Evolutionary conservation across 2,888 invertebrate genomes (phyloP).

Genomic region (Hypselothyrea guttata): DNA sequence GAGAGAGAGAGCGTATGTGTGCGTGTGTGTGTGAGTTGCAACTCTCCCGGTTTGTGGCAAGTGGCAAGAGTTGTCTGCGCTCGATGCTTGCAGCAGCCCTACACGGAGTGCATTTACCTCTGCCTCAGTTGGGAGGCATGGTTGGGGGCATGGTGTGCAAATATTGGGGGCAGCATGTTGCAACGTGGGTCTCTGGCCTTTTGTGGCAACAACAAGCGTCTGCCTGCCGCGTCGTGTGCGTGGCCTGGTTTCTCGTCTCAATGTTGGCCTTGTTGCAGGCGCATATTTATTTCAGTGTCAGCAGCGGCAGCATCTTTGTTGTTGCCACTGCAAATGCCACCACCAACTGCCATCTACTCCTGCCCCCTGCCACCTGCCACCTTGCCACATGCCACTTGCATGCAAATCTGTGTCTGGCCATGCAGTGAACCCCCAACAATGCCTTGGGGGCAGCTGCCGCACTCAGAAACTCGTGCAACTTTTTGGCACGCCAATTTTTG

Average conservation of each 20-base stretch:
- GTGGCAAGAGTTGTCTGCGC: constrained; percentile 41
- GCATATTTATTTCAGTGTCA: constrained; percentile 67
- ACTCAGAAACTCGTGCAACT: too few relatives aligned
- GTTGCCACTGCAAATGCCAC: too few relatives aligned
- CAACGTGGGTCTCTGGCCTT: constrained; percentile 17
- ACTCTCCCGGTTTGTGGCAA: constrained; percentile 23
- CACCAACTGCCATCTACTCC: too few relatives aligned
- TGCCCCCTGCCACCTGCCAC: constrained; percentile 7
- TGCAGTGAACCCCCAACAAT: too few relatives aligned
- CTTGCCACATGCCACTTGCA: constrained; percentile 1
- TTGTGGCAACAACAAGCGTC: constrained; percentile 12
- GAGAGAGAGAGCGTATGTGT: too few relatives aligned
- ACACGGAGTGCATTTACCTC: constrained; percentile 70
- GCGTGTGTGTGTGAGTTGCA: constrained; percentile 8
- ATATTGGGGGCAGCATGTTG: background rate
- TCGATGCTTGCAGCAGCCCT: constrained; percentile 59
- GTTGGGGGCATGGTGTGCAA: too few relatives aligned
- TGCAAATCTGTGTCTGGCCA: constrained; percentile 35
- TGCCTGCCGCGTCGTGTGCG: constrained; percentile 56
- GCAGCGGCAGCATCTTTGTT: constrained; percentile 54
- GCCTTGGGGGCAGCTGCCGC: too few relatives aligned
- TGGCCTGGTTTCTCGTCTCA: constrained; percentile 66
- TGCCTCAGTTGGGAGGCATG: too few relatives aligned
- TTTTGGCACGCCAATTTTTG: too few relatives aligned
- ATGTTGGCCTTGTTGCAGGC: constrained; percentile 70